Evolutionary conservation across 2,888 invertebrate species (phyloP), one percentile per base, ranked within the genome.

Genomic region (Pecten maximus): DNA sequence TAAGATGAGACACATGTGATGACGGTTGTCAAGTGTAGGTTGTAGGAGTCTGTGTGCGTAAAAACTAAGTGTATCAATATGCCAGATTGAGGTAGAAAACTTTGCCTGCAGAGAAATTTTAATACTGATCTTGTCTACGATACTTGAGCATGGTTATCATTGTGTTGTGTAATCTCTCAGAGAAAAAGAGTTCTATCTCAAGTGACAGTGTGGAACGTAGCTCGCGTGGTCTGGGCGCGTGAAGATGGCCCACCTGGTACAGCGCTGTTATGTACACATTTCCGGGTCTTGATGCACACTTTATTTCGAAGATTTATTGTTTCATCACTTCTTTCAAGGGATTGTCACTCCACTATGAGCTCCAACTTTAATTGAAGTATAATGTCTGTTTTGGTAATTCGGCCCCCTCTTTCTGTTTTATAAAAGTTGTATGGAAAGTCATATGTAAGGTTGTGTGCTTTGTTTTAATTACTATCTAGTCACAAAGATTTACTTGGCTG

Each of bases 21-120:
- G 8, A 74, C 35, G 12, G 35, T 35, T 74, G 74, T 74, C 74
- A 74, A 74, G 74, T 74, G 35, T 35, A 28, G 19, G 74, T 35
- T 74, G 35, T 28, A 74, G 10, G 35, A 74, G 74, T 35, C 74
- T 28, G 74, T 74, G 74, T 74, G 10, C 12, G 74, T 74, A 74
- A 74, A 60, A 74, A 74, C 74, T 74, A 74, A 74, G 74, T 74
- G 74, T 74, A 74, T 74, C 74, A 74, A 74, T 74, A 74, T 74
- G 74, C 74, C 15, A 74, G 74, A 74, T 74, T 74, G 74, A 28
- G 74, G 35, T 74, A 74, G 74, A 23, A 74, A 74, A 74, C 74
- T 35, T 74, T 74, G 74, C 74, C 74, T 74, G 35, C 23, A 35
- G 74, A 28, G 74, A 74, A 74, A 74, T 74, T 74, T 74, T 35